Conservation (phyloP, 2,888 invertebrate genomes). For the Cantharis lateralis region DNA sequence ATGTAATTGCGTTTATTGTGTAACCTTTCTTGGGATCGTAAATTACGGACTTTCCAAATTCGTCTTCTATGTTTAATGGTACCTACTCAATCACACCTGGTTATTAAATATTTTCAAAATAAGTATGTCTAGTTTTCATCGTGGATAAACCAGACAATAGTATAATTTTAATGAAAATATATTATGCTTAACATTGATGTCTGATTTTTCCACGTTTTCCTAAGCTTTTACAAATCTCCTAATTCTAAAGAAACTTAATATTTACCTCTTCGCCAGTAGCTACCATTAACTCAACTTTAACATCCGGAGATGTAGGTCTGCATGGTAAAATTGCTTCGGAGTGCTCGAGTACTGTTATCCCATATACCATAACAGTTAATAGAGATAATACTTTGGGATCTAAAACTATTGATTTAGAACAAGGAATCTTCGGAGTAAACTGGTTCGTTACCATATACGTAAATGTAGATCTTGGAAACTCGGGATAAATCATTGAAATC, state of each 20-base stretch:
- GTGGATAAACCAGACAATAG: not conserved
- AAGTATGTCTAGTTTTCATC: too few relatives aligned
- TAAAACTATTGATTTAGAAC: slow-evolving; percentile 42
- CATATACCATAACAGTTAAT: slow-evolving; percentile 40
- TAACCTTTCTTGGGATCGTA: slow-evolving; percentile 38
- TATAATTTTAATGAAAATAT: too few relatives aligned
- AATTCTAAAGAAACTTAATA: not conserved
- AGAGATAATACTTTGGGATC: slow-evolving; percentile 58
- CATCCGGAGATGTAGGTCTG: slow-evolving; percentile 65
- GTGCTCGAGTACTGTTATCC: slow-evolving; percentile 52
- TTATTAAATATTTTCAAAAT: slow-evolving; percentile 32
- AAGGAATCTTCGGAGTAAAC: too few relatives aligned
- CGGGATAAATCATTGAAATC: slow-evolving; percentile 48
- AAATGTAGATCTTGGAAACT: slow-evolving; percentile 59
- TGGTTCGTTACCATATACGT: slow-evolving; percentile 62
- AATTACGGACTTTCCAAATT: slow-evolving; percentile 31
- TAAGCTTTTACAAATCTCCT: not conserved
- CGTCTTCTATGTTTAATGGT: slow-evolving; percentile 13
- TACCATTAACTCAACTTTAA: slow-evolving; percentile 56
- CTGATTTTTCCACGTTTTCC: not conserved
- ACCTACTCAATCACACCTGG: slow-evolving; percentile 37
- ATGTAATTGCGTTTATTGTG: slow-evolving; percentile 29
- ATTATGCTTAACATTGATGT: not conserved
- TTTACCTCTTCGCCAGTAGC: slow-evolving; percentile 52
- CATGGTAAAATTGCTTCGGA: slow-evolving; percentile 62